Base-by-base conservation (phyloP, 2,113 vertebrate species). In the Grammomys dolichurus region DNA sequence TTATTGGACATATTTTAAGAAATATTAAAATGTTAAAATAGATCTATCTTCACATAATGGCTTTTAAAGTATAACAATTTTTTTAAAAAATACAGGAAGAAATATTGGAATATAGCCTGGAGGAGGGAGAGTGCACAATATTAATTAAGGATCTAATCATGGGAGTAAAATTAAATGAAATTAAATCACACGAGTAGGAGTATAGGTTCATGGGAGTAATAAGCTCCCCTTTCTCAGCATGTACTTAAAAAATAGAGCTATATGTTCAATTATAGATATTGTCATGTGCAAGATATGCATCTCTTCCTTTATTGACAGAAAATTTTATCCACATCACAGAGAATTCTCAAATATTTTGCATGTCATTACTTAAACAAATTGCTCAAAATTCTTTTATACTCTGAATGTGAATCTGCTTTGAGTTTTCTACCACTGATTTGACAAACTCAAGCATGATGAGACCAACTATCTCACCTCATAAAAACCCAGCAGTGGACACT, bases 191-290 rank as follows among this genome's bases (percentile, higher is more conserved):
- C 22, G 26, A 43, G 16, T 7, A n/a, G 33, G 20, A 60, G n/a
- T 10, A 3, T 10, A 36, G 14, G 0, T 11, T 36, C 20, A 13
- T 1, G 9, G 1, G 4, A 13, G 8, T 63, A 14, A 94, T 8
- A 7, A 8, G 10, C 4, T 65, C 28, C 48, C 31, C 31, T 28
- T 0, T 3, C 2, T 90, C 89, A 77, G 63, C 22, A 60, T 8
- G 22, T 84, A 20, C 19, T 81, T 81, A 19, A 33, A 3, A 81
- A 17, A 10, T 13, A 78, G 10, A 75, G 20, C 9, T 54, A 31
- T 4, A 12, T 56, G 31, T 58, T 81, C 31, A 87, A 48, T 40
- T 48, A 77, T 51, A 75, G 13, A 40, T 20, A 24, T 4, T 33
- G 16, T n/a, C 51, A 91, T 69, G 14, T 46, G 78, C 28, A 87